Evolutionary conservation across 1,140 invertebrate genomes (phyloP).

Genomic region (Calephelis virginiensis): DNA sequence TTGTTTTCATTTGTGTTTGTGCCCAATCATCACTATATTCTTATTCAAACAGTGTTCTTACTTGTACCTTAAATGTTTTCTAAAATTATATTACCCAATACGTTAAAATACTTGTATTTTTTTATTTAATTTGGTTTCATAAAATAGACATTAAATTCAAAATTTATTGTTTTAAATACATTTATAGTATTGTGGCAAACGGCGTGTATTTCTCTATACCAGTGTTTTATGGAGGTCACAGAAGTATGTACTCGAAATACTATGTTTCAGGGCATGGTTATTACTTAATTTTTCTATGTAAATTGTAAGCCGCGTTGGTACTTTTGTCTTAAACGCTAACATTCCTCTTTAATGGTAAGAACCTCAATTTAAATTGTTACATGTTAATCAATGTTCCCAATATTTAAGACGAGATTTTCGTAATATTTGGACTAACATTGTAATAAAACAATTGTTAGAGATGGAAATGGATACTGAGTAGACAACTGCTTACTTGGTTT

Average conservation of each 20-base stretch:
- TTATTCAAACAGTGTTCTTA: background rate
- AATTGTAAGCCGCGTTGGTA: constrained; percentile 36
- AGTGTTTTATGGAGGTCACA: constrained; percentile 5
- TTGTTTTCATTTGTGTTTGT: background rate
- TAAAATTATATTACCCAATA: constrained; percentile 1
- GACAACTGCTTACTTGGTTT: too few species aligned
- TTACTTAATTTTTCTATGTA: constrained; percentile 3
- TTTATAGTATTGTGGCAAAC: background rate
- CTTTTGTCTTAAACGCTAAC: constrained; percentile 75
- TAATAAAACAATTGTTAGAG: constrained; percentile 1
- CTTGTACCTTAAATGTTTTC: background rate
- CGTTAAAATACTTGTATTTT: constrained; percentile 1
- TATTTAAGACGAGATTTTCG: background rate
- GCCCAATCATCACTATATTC: background rate
- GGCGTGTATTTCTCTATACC: constrained; percentile 2
- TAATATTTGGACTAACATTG: constrained; percentile 1
- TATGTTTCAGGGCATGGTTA: constrained; percentile 1
- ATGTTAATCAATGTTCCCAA: constrained; percentile 10
- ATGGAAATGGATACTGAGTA: background rate
- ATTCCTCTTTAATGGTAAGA: constrained; percentile 48
- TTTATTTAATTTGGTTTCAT: constrained; percentile 40
- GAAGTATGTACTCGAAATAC: constrained; percentile 1
- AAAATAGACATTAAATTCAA: constrained; percentile 46
- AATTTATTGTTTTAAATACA: constrained; percentile 28
- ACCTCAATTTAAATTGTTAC: background rate